Percentiles rank a stretch among this genome's conserved stretches.
phyloP scores from a whole-genome alignment of 1,140 invertebrate genomes.

The Tetramorium simillimum region DNA sequence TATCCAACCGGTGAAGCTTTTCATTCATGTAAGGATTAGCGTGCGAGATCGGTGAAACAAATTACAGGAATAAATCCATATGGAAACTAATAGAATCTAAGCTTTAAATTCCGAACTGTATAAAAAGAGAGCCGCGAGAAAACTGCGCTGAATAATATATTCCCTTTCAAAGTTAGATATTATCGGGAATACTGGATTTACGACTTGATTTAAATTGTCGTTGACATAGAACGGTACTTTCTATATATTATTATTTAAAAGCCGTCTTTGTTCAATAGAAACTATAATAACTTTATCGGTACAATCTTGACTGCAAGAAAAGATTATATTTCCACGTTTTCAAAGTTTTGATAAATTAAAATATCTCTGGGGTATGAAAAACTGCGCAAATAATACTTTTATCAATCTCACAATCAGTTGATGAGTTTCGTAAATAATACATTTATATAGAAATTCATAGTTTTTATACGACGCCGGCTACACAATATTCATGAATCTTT shows the following conservation, averaged over 20 bases:
- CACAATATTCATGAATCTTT: not conserved
- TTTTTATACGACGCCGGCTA: not conserved
- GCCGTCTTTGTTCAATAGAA: not conserved
- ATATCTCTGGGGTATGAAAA: not conserved
- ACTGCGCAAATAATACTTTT: not conserved
- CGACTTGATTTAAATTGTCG: not conserved
- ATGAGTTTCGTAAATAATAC: not conserved
- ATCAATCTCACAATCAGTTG: not conserved
- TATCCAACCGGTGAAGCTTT: conserved; percentile 37
- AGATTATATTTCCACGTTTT: conserved; percentile 8
- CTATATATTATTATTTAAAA: not conserved
- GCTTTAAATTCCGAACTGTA: not conserved
- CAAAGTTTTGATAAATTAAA: not conserved
- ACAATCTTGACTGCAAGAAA: not conserved
- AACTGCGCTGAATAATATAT: not conserved
- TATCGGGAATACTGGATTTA: not conserved
- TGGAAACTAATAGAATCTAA: not conserved
- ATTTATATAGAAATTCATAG: not conserved
- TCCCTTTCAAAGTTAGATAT: not conserved
- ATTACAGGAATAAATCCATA: conserved; percentile 25
- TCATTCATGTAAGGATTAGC: conserved; percentile 29
- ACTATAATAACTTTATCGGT: not conserved
- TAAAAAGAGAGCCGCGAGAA: not conserved
- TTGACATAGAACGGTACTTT: not conserved
- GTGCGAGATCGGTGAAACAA: not conserved